Conservation (phyloP, 2,888 invertebrate genomes). For the Synanthedon formicaeformis region DNA sequence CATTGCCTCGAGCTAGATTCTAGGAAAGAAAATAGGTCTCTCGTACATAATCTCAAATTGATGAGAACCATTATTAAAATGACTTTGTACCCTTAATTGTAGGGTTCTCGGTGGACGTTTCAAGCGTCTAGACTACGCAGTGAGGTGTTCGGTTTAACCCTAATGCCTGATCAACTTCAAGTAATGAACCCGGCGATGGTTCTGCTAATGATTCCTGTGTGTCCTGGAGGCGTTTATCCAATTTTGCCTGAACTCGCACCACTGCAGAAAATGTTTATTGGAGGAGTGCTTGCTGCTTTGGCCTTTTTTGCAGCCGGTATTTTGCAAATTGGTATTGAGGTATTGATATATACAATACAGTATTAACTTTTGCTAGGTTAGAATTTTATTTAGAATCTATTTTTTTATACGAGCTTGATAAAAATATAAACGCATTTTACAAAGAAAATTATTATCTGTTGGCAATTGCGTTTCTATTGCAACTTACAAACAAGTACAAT, state of each 20-base stretch:
- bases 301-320: conserved; percentile 76
- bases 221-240: conserved; percentile 59
- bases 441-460: not conserved
- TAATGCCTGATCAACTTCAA: conserved; percentile 85
- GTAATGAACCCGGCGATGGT: conserved; percentile 82
- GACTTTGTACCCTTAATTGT: not conserved
- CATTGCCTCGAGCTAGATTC: too few species aligned
- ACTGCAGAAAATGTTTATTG: conserved; percentile 80
- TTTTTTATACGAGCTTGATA: too few species aligned
- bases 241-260: conserved; percentile 63
- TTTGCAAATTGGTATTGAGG: conserved; percentile 72
- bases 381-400: too few species aligned
- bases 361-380: not conserved
- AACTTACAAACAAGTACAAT: not conserved
- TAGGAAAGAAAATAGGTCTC: too few species aligned
- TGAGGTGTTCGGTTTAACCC: conserved; percentile 57
- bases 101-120: conserved; percentile 84
- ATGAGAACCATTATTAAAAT: too few species aligned
- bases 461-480: not conserved
- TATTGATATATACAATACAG: conserved; percentile 8
- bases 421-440: too few species aligned
- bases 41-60: too few species aligned
- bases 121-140: conserved; percentile 80
- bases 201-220: conserved; percentile 76
- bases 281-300: conserved; percentile 75